These are phyloP conservation scores for Lagorchestes hirsutus DNA, from an alignment of 2,797 vertebrate genomes.

Conservation along the genomic window DNA sequence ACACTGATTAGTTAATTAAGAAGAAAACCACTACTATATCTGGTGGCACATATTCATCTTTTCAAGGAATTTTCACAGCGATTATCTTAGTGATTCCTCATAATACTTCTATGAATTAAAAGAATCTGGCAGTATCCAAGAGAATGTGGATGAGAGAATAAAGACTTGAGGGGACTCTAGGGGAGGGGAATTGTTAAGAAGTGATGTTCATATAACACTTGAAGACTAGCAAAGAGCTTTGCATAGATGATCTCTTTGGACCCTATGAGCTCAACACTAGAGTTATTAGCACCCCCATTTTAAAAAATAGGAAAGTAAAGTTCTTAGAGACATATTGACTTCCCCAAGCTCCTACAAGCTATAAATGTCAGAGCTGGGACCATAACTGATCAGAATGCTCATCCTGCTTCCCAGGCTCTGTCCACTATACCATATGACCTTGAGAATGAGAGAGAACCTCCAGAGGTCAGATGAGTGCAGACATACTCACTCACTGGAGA, in stretches of 20 bases:
- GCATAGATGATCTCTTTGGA: neutral
- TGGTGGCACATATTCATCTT: neutral
- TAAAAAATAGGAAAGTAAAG: neutral
- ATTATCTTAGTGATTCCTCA: neutral
- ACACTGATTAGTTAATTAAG: neutral
- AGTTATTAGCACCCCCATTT: neutral
- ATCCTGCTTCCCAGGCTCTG: neutral
- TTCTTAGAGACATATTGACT: neutral
- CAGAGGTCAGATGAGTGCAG: neutral
- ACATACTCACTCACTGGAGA: neutral
- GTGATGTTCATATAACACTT: neutral
- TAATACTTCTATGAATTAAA: neutral
- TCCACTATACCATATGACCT: neutral
- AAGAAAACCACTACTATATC: neutral
- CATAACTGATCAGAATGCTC: neutral
- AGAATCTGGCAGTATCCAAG: neutral
- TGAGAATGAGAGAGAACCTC: neutral
- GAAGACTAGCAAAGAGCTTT: neutral
- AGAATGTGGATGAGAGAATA: neutral
- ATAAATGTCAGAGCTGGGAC: neutral
- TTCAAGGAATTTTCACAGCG: neutral
- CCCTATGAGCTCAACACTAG: neutral
- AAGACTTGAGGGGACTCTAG: neutral
- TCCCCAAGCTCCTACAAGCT: neutral
- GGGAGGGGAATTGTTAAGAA: neutral